A percentile compares a stretch with the other conserved stretches of the same genome.
phyloP scores from a whole-genome alignment of 1,140 invertebrate species.

The Triops longicaudatus region DNA sequence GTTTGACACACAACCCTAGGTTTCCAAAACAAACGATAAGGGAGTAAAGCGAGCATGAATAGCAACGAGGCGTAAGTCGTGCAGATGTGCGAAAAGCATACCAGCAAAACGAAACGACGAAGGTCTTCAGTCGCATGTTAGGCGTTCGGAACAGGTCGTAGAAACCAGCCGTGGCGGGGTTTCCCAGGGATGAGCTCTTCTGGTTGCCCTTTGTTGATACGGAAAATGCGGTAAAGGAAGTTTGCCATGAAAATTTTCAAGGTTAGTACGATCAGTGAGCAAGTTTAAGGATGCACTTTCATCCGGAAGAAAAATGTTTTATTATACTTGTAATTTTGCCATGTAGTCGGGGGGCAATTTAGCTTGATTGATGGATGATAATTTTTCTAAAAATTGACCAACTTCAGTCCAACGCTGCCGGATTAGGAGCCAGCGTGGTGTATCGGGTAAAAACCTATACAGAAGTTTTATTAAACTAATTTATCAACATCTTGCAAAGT shows the following conservation, averaged over 20 bases:
- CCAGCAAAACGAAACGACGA: conserved; percentile 36
- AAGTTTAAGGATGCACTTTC: not conserved
- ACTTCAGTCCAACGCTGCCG: conserved; percentile 31
- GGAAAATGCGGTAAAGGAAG: not conserved
- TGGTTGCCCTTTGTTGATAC: not conserved
- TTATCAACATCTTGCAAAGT: too few relatives aligned
- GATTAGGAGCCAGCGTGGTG: conserved; percentile 36
- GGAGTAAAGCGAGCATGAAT: not conserved
- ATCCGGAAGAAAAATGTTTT: not conserved
- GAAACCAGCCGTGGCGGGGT: conserved; percentile 23
- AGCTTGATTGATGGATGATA: conserved; percentile 35
- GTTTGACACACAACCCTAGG: conserved; percentile 32
- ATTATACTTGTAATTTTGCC: conserved; percentile 26
- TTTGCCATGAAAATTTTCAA: not conserved
- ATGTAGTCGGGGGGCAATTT: conserved; percentile 28
- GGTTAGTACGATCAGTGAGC: not conserved
- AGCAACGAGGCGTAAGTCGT: not conserved
- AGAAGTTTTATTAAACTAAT: not conserved
- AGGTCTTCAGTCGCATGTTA: conserved; percentile 35
- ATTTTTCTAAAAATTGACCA: conserved; percentile 31
- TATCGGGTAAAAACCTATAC: conserved; percentile 37
- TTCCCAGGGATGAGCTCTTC: not conserved
- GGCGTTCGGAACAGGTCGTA: conserved; percentile 34
- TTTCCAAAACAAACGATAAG: not conserved
- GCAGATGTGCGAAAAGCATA: conserved; percentile 6